Percentiles rank a stretch among this genome's conserved stretches.
Conservation (phyloP, 2,888 invertebrate genomes). For the Tenthredo mesomela region DNA sequence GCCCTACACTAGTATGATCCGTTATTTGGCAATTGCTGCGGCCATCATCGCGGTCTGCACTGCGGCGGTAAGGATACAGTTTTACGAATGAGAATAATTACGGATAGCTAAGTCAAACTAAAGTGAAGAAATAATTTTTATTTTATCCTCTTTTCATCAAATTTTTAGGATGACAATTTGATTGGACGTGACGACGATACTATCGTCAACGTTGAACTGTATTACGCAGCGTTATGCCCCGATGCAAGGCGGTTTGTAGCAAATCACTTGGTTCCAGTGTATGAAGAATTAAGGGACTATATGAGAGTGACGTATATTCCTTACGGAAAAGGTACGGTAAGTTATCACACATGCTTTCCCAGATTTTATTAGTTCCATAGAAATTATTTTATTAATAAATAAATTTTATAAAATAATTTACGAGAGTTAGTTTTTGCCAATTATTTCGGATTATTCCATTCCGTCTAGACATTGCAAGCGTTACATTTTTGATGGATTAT, state of each 20-base stretch:
- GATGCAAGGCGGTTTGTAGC: conserved; percentile 79
- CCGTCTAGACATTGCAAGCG: neutral
- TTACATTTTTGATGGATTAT: neutral
- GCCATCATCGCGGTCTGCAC: conserved; percentile 11
- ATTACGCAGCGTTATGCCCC: conserved; percentile 81
- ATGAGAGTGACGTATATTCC: conserved; percentile 78
- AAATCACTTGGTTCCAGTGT: conserved; percentile 77
- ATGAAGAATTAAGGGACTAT: conserved; percentile 70
- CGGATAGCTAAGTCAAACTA: neutral
- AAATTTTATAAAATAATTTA: neutral
- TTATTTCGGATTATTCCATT: neutral
- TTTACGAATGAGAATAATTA: neutral
- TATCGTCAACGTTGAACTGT: conserved; percentile 76
- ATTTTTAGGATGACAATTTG: neutral
- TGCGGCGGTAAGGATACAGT: neutral
- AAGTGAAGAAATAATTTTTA: neutral
- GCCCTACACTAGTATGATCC: neutral
- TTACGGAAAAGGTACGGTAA: conserved; percentile 79
- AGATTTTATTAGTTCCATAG: neutral
- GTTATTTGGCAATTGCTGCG: neutral
- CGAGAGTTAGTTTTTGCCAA: neutral
- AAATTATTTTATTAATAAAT: neutral
- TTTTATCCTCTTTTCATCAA: neutral
- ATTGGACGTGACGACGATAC: neutral
- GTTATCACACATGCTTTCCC: conserved; percentile 58